Conservation (phyloP, 2,113 vertebrate genomes). For the Epinephelus fuscoguttatus region DNA sequence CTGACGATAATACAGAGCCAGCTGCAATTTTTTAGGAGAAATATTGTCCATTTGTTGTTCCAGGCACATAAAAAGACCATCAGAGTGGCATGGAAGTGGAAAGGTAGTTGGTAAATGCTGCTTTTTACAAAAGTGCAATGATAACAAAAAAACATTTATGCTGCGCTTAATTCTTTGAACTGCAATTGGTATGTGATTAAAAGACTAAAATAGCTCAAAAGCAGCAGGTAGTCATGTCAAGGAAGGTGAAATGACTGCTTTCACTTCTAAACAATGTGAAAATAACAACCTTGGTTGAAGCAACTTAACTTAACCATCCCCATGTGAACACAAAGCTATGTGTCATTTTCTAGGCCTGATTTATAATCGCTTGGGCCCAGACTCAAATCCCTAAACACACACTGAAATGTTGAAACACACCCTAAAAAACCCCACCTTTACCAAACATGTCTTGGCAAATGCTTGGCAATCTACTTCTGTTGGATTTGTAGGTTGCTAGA, state of each 20-base stretch:
- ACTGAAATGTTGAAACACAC: constrained; percentile 17
- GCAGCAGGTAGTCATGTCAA: background rate
- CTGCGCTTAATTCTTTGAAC: background rate
- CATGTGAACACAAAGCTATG: background rate
- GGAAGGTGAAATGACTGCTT: background rate
- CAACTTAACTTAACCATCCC: background rate
- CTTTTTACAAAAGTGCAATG: background rate
- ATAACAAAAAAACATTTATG: background rate
- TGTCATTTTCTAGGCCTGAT: constrained; percentile 6
- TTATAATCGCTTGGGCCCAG: background rate
- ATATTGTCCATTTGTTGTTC: background rate
- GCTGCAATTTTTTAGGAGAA: no score
- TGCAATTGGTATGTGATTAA: background rate
- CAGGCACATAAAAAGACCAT: background rate
- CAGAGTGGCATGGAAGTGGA: background rate
- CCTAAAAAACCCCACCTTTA: constrained; percentile 29
- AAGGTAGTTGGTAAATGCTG: no score
- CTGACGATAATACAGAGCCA: no score
- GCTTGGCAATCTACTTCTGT: background rate
- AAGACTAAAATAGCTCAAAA: background rate
- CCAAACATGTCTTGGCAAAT: constrained; percentile 38
- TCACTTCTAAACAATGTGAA: background rate
- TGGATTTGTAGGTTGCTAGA: background rate
- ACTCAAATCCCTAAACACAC: background rate
- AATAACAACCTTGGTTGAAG: background rate